Percentiles rank a stretch among this genome's conserved stretches.
phyloP scores from a whole-genome alignment of 2,797 vertebrate genomes.

The Erithacus rubecula region DNA sequence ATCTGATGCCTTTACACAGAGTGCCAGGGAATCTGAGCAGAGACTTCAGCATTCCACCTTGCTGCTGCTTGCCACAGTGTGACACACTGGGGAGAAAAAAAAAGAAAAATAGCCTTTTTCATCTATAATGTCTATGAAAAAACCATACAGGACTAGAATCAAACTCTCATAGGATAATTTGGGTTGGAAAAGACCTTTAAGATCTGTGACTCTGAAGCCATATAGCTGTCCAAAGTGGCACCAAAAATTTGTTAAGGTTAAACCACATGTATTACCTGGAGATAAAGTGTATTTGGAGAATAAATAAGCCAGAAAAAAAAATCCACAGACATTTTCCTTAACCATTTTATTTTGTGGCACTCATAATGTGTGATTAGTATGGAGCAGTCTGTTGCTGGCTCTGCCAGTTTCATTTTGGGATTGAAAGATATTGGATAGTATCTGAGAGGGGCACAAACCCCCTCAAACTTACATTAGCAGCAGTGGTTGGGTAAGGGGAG shows the following conservation, averaged over 20 bases:
- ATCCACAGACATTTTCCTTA: not conserved
- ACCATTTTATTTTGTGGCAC: not conserved
- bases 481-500: not conserved
- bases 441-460: not conserved
- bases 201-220: not conserved
- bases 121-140: not conserved
- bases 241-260: not conserved
- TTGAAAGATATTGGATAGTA: not conserved
- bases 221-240: not conserved
- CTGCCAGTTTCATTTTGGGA: not conserved
- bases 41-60: not conserved
- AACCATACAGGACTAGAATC: not conserved
- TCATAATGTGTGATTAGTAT: not conserved
- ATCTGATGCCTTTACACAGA: not conserved
- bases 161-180: not conserved
- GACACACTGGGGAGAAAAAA: rapidly evolving
- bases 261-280: not conserved
- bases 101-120: not conserved
- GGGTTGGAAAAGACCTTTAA: not conserved
- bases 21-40: not conserved
- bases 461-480: not conserved
- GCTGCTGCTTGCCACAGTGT: not conserved
- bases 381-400: not conserved
- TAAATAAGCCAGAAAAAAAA: not conserved
- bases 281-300: not conserved